Percentiles rank a stretch among this genome's conserved stretches.
phyloP scores from a whole-genome alignment of 2,888 invertebrate species.

The Eristalinus sepulchralis region DNA sequence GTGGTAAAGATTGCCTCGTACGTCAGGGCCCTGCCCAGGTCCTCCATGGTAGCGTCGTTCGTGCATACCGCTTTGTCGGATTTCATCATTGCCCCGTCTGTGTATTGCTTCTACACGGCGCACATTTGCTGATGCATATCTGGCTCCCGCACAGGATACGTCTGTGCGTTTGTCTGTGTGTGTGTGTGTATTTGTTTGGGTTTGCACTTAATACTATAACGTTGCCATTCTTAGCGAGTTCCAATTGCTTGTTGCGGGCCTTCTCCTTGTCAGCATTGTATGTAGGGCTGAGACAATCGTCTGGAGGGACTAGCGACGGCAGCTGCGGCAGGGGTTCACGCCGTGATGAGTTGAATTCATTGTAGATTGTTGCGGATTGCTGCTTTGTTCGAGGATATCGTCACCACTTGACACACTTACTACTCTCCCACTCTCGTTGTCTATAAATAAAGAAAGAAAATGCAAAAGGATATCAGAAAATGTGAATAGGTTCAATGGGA shows the following conservation, averaged over 20 bases:
- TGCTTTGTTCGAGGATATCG: constrained; percentile 38
- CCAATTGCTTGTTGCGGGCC: constrained; percentile 41
- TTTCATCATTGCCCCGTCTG: constrained; percentile 73
- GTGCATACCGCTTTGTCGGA: constrained; percentile 81
- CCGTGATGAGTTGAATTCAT: constrained; percentile 45
- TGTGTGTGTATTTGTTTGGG: constrained; percentile 15
- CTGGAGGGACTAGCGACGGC: constrained; percentile 32
- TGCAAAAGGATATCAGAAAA: constrained; percentile 14
- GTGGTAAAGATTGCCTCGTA: constrained; percentile 80
- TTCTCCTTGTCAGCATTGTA: constrained; percentile 62
- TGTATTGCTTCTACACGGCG: constrained; percentile 31
- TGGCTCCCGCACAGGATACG: constrained; percentile 37
- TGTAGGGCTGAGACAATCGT: constrained; percentile 51
- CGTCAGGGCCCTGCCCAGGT: constrained; percentile 79
- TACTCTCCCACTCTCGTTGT: neutral
- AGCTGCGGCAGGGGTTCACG: constrained; percentile 28
- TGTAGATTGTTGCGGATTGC: constrained; percentile 34
- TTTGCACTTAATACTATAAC: constrained; percentile 65
- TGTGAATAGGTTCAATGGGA: constrained; percentile 6
- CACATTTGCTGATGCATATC: constrained; percentile 38
- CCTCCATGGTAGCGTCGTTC: constrained; percentile 78
- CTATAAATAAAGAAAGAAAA: constrained; percentile 30
- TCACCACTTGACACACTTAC: constrained; percentile 51
- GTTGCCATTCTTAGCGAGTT: constrained; percentile 45
- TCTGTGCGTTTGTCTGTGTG: neutral